phyloP scores from a whole-genome alignment of 1,140 invertebrate species.

The Drosophila baimaii region DNA sequence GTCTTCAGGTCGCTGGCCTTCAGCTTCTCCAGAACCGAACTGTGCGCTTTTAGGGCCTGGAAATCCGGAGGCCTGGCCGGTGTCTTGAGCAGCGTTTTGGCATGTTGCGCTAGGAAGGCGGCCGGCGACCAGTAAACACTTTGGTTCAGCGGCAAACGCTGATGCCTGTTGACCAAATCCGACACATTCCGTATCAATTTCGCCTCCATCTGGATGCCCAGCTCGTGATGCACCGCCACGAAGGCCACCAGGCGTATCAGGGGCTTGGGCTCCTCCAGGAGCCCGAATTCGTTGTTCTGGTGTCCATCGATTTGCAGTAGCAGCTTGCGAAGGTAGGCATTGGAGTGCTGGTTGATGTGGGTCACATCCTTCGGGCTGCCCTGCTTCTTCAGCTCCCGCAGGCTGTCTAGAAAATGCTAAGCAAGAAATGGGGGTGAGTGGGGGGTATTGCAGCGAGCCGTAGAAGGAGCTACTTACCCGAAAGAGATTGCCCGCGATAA shows the following conservation, averaged over 20 bases:
- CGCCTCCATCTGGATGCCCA: constrained; percentile 60
- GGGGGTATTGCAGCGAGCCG: no score
- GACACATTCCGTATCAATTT: constrained; percentile 46
- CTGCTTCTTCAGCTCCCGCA: constrained; percentile 87
- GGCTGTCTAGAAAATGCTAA: constrained; percentile 86
- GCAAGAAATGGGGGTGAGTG: not conserved
- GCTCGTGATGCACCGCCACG: constrained; percentile 47
- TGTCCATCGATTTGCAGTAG: constrained; percentile 34
- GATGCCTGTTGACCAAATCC: constrained; percentile 43
- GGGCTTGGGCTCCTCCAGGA: constrained; percentile 52
- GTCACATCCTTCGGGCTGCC: constrained; percentile 87
- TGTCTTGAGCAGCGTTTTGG: constrained; percentile 52
- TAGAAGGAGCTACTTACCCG: no score
- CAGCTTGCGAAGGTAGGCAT: constrained; percentile 87
- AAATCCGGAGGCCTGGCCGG: constrained; percentile 15
- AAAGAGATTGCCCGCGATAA: constrained; percentile 88
- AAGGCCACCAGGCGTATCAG: constrained; percentile 45
- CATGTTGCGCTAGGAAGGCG: constrained; percentile 48
- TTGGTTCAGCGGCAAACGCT: constrained; percentile 35
- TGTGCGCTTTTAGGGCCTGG: not conserved
- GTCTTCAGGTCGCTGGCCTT: constrained; percentile 34
- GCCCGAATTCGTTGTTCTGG: constrained; percentile 41
- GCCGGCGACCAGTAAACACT: constrained; percentile 56
- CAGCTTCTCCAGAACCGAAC: constrained; percentile 43
- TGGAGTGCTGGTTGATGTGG: constrained; percentile 89